phyloP scores from a whole-genome alignment of 2,113 vertebrate species.

The Scomber scombrus region DNA sequence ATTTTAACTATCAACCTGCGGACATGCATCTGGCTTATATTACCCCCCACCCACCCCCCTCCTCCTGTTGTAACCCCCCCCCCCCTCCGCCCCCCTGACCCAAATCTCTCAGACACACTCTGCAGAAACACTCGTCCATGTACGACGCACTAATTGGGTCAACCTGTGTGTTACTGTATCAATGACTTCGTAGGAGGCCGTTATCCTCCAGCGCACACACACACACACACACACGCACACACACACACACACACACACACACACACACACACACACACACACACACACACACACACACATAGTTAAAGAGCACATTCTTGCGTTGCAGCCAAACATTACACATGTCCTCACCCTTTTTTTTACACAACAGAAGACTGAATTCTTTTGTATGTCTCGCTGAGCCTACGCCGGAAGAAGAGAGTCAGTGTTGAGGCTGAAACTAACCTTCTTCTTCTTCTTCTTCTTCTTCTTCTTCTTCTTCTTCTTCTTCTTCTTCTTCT shows the following conservation, averaged over 20 bases:
- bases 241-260: conserved; percentile 25
- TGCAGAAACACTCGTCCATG: conserved; percentile 56
- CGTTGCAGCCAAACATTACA: conserved; percentile 75
- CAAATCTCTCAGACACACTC: conserved; percentile 57
- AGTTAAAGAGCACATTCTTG: conserved; percentile 67
- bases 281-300: conserved; percentile 27
- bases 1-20: conserved; percentile 37
- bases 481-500: not conserved
- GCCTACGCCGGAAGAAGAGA: not conserved
- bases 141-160: conserved; percentile 59
- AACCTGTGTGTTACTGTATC: conserved; percentile 46
- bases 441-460: conserved; percentile 1
- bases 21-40: conserved; percentile 20
- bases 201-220: conserved; percentile 7
- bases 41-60: not conserved
- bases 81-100: not conserved
- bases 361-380: conserved; percentile 30
- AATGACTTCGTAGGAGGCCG: conserved; percentile 48
- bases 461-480: not conserved
- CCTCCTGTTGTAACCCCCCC: too few species aligned
- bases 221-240: conserved; percentile 18
- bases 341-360: conserved; percentile 48
- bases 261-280: conserved; percentile 28
- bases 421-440: not conserved
- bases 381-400: not conserved